Conservation (phyloP, 2,797 vertebrate species). For the Chiloscyllium punctatum region DNA sequence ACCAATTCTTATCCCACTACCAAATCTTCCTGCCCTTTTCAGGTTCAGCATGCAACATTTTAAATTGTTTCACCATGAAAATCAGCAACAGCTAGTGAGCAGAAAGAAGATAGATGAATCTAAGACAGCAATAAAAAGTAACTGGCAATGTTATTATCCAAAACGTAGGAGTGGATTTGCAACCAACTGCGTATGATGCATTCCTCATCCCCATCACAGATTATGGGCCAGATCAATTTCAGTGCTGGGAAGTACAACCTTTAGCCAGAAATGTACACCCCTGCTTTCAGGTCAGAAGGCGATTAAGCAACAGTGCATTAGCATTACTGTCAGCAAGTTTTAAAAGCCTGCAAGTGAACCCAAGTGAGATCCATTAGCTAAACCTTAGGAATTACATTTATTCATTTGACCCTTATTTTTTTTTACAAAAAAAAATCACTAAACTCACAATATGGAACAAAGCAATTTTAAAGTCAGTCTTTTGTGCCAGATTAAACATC, state of each 20-base stretch:
- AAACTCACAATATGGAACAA: background rate
- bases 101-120: background rate
- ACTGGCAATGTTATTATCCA: background rate
- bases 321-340: background rate
- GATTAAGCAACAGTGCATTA: background rate
- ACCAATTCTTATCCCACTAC: background rate
- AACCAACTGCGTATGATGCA: background rate
- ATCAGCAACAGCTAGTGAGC: background rate
- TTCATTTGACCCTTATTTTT: background rate
- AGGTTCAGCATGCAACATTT: background rate
- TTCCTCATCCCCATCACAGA: background rate
- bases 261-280: background rate
- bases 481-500: background rate
- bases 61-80: background rate
- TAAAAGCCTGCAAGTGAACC: background rate
- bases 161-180: background rate
- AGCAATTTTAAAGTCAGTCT: background rate
- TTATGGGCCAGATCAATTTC: background rate
- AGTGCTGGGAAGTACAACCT: background rate
- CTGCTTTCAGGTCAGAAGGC: background rate
- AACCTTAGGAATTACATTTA: background rate
- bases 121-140: background rate
- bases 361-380: background rate
- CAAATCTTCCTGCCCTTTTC: background rate
- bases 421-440: background rate